Evolutionary conservation across 2,113 vertebrate genomes (phyloP), one percentile per base, ranked within the genome.

Genomic region (Hyla sarda): DNA sequence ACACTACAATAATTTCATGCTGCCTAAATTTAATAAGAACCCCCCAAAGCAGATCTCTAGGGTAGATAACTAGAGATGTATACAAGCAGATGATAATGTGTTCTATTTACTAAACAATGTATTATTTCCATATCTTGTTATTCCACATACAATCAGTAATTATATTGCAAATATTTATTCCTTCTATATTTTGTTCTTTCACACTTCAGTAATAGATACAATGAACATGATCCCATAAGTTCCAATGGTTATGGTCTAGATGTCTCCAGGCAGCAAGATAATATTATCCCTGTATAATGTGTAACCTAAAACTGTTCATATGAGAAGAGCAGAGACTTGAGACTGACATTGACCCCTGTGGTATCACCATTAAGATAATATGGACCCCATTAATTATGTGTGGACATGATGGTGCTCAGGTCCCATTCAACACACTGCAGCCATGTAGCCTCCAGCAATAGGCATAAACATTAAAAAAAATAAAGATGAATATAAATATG

Each of bases 361-460:
- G 34, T 25, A 7, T 52, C 13, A 47, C n/a, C 25, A n/a, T 21
- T 56, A 10, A 77, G 25, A 78, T 56, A 78, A 30, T 28, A 47
- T 62, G 14, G 34, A 17, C 6, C 19, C 54, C 19, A 80, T 80
- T 16, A 62, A 81, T 81, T 47, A 81, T 81, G 32, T 79, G 50
- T n/a, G 5, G 9, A 12, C 30, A 37, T 37, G n/a, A n/a, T n/a
- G 30, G 34, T 5, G 1, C 11, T 4, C 41, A 45, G 23, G n/a
- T 28, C 6, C n/a, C 47, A 28, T 28, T 74, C 72, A 12, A 13
- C 21, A 6, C 0, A 1, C 6, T 6, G 28, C 65, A 34, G 65
- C 28, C 10, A 28, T 50, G 17, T 28, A 45, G 56, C 56, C 56
- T 7, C 10, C 9, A 45, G 77, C 19, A 41, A 1, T 17, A 6